Evolutionary conservation across 2,888 invertebrate species (phyloP), one percentile per base, ranked within the genome.

Genomic region (Gortyna flavago): DNA sequence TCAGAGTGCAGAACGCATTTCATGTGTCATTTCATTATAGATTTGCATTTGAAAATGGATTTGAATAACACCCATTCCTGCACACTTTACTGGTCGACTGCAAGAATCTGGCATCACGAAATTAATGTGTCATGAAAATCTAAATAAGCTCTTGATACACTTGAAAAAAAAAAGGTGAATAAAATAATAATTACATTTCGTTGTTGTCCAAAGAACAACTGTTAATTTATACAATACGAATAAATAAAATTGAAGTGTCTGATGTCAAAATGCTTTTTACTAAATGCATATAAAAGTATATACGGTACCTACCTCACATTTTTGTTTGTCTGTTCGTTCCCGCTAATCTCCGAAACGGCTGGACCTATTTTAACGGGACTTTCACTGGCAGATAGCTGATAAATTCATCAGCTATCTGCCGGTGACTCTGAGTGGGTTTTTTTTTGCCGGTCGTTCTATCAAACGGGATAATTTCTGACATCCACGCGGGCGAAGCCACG

Each of bases 1-100:
- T 51, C 35, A 9, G 21, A 68, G 38, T 65, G 8, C 51, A 44
- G 35, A 54, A 35, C 9, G n/a, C 44, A 69, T 70, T 59, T 66
- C 16, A 25, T 57, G n/a, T 77, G 61, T 35, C 7, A 83, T 48
- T 65, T 41, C 9, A 83, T 57, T 70, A 61, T 16, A 61, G 18
- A 61, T 82, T 75, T 59, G 29, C 67, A 62, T 74, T 73, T 67
- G 25, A 61, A 73, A 75, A 44, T 38, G 32, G 35, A 65, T 69
- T 48, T 41, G n/a, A n/a, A 51, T n/a, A 11, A 38, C 16, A 38
- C 9, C 5, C 18, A 21, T 29, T 64, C 1, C 16, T 38, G 48
- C 0, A 6, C 1, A 29, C 6, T 11, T 54, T 0, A 5, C 41
- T 51, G 21, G n/a, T 54, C 3, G n/a, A 35, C 3, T 65, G 3